Conservation (phyloP, 2,888 invertebrate species). For the Andrena trimmerana region DNA sequence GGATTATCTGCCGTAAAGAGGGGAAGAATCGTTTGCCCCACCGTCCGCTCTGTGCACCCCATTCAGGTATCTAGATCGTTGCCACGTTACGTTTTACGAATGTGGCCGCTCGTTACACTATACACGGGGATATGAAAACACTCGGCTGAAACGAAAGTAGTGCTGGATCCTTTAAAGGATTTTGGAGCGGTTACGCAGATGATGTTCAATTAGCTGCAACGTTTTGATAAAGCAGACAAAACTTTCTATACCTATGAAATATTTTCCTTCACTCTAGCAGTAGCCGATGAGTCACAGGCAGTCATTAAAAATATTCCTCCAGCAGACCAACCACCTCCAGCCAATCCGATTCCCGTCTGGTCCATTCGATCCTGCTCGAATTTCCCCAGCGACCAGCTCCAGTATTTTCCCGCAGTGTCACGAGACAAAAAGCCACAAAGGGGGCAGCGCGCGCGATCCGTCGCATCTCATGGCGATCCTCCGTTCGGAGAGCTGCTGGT, state of each 20-base stretch:
- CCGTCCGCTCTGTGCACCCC: not conserved
- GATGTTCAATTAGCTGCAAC: too few relatives aligned
- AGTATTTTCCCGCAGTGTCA: constrained; percentile 2
- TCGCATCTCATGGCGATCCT: constrained; percentile 12
- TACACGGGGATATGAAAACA: too few relatives aligned
- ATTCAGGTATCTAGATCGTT: not conserved
- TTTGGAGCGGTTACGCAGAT: too few relatives aligned
- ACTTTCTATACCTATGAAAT: too few relatives aligned
- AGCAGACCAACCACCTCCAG: not conserved
- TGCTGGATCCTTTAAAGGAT: too few relatives aligned
- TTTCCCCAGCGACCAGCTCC: not conserved
- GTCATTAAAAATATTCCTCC: too few relatives aligned
- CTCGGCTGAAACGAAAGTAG: too few relatives aligned
- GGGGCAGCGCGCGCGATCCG: not conserved
- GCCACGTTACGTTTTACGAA: not conserved
- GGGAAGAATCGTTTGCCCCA: constrained; percentile 3
- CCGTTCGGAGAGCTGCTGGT: constrained; percentile 27
- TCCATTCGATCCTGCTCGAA: not conserved
- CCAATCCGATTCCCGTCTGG: not conserved
- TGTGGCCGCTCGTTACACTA: not conserved
- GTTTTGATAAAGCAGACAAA: too few relatives aligned
- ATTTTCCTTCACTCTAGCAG: too few relatives aligned
- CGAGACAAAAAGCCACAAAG: constrained; percentile 17
- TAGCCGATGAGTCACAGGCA: too few relatives aligned
- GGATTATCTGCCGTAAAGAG: constrained; percentile 16